Base-by-base conservation (phyloP, 2,113 vertebrate species). In the Elachura formosa region DNA sequence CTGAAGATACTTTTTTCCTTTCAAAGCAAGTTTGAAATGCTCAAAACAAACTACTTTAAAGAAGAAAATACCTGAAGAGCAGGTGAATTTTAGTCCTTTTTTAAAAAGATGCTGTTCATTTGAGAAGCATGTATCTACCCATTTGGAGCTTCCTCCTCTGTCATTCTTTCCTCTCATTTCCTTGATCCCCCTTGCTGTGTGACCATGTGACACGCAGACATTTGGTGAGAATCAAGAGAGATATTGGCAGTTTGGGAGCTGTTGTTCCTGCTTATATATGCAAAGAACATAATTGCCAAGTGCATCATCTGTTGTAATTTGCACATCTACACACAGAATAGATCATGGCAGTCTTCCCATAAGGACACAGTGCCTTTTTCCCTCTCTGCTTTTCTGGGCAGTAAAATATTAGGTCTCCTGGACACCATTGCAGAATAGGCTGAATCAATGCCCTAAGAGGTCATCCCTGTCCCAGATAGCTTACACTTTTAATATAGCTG, bases 261-360 rank as follows among this genome's bases (percentile, higher is more conserved):
- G 97, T 97, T 98, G 84, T 95, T 98, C 95, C 97, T 97, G 96
- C 97, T 98, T 98, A 97, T 95, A 96, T 97, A 98, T 97, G 97
- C 97, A 96, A 97, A 96, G 96, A 97, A 96, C 96, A 94, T 98
- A 98, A 98, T 97, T 98, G 96, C 95, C 95, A 97, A 98, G 97
- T 87, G 93, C 96, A 97, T 98, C 96, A 96, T 97, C 97, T 97
- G 97, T 96, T 97, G 94, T 97, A 97, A 97, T 98, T 98, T 97
- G 96, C 97, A 96, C 89, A 96, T 97, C 78, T 93, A 96, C 91
- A 96, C 83, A 90, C 36, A 96, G 87, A 84, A 68, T 61, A 12
- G 87, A 97, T 94, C 84, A 96, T 87, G 96, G 66, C 89, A 95
- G 78, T 74, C 89, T 95, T 96, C 90, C 77, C 85, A 67, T 59